These are phyloP conservation scores for Temnothorax rugatulus DNA, from an alignment of 2,888 invertebrate species.

Conservation along the genomic window DNA sequence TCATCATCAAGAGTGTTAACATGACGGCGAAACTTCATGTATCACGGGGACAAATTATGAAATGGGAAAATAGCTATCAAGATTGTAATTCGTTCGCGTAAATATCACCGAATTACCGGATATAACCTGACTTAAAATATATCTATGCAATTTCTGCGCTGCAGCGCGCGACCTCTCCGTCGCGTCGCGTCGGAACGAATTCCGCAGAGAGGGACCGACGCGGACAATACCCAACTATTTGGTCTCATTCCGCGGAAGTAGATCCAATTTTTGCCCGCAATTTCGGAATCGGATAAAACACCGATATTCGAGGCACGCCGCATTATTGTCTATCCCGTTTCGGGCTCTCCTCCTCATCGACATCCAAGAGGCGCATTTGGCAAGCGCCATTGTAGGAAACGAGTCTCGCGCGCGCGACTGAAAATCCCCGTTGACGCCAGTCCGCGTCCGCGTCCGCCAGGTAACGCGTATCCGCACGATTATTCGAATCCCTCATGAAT, in stretches of 20 bases:
- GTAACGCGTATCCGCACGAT: conserved; percentile 44
- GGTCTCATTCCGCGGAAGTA: conserved; percentile 31
- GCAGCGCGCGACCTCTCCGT: not conserved
- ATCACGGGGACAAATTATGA: not conserved
- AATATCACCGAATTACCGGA: not conserved
- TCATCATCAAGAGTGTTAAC: conserved; percentile 21
- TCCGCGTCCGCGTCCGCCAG: not conserved
- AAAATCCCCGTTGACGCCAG: conserved; percentile 34
- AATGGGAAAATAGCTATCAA: not conserved
- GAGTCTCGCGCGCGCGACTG: conserved; percentile 17
- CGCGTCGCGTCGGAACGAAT: not conserved
- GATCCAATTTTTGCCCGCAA: conserved; percentile 50
- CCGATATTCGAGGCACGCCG: conserved; percentile 47
- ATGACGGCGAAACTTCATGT: not conserved
- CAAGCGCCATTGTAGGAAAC: conserved; percentile 34
- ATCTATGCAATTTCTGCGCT: not conserved
- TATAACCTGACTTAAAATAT: conserved; percentile 13
- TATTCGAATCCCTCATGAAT: conserved; percentile 53
- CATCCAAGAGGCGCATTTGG: conserved; percentile 43
- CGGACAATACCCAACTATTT: conserved; percentile 39
- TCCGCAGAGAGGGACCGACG: conserved; percentile 4
- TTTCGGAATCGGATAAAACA: conserved; percentile 47
- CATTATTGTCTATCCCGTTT: conserved; percentile 45
- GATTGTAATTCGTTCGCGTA: not conserved
- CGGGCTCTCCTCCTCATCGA: conserved; percentile 20